phyloP scores from a whole-genome alignment of 2,113 vertebrate species.

The Apaloderma vittatum region DNA sequence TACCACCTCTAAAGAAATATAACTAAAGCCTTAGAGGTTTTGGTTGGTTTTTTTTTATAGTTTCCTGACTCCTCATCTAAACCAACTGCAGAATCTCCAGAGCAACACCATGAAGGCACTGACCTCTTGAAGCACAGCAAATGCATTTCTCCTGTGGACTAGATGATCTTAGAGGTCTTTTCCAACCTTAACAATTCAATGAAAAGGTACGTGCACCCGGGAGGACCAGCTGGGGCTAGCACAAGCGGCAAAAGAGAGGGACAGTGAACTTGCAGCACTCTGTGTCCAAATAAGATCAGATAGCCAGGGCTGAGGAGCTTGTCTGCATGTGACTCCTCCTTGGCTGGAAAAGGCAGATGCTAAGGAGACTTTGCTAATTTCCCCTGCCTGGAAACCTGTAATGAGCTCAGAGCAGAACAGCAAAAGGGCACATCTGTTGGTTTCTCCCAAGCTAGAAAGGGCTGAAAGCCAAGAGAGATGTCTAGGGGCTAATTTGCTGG shows the following conservation, averaged over 20 bases:
- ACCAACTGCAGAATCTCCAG: neutral
- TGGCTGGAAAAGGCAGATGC: constrained; percentile 43
- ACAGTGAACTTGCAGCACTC: neutral
- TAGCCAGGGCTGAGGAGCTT: neutral
- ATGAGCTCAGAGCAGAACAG: constrained; percentile 36
- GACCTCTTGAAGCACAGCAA: neutral
- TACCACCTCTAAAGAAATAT: neutral
- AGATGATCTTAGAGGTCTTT: too few species aligned
- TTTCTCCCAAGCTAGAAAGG: constrained; percentile 1
- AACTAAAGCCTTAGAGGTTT: neutral
- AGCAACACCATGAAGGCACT: neutral
- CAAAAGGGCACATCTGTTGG: constrained; percentile 42
- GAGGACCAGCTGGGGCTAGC: neutral
- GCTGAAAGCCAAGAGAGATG: constrained; percentile 45
- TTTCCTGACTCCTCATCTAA: constrained; percentile 6
- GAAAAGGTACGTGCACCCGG: neutral
- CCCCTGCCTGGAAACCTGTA: constrained; percentile 57
- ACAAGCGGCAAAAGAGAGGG: neutral
- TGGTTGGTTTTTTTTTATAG: neutral
- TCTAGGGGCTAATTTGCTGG: constrained; percentile 31
- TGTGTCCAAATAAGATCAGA: neutral
- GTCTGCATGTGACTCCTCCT: neutral
- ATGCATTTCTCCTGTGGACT: neutral
- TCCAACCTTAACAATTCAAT: too few species aligned
- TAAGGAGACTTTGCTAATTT: constrained; percentile 62